Percentiles rank a stretch among this genome's conserved stretches.
Conservation (phyloP, 2,113 vertebrate species). For the Noctilio leporinus region DNA sequence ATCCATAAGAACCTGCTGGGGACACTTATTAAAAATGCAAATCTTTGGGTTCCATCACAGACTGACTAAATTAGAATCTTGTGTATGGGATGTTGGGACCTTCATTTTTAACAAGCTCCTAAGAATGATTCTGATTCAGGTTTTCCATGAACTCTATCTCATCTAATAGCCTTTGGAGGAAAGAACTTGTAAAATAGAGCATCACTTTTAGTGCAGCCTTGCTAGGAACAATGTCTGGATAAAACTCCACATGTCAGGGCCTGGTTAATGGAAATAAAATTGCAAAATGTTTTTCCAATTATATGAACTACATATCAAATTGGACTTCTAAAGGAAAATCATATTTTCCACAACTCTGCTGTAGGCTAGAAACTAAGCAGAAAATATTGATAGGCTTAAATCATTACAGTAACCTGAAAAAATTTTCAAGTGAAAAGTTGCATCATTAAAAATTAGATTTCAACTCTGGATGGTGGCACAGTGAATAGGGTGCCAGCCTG, state of each 20-base stretch:
- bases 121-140: neutral
- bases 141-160: neutral
- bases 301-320: neutral
- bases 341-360: neutral
- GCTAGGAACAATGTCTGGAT: neutral
- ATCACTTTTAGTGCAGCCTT: neutral
- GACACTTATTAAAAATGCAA: neutral
- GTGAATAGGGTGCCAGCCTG: too few relatives aligned
- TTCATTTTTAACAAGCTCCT: neutral
- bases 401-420: neutral
- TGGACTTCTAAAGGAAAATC: neutral
- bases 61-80: neutral
- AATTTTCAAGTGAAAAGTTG: neutral
- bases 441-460: neutral
- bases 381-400: slow-evolving; percentile 23
- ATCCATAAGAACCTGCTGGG: neutral
- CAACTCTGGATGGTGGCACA: too few relatives aligned
- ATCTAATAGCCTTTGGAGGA: neutral
- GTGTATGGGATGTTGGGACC: neutral
- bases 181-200: neutral
- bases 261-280: neutral
- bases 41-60: neutral
- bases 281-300: neutral
- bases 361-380: neutral
- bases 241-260: neutral